phyloP scores from a whole-genome alignment of 2,113 vertebrate species.

The Xiphias gladius region DNA sequence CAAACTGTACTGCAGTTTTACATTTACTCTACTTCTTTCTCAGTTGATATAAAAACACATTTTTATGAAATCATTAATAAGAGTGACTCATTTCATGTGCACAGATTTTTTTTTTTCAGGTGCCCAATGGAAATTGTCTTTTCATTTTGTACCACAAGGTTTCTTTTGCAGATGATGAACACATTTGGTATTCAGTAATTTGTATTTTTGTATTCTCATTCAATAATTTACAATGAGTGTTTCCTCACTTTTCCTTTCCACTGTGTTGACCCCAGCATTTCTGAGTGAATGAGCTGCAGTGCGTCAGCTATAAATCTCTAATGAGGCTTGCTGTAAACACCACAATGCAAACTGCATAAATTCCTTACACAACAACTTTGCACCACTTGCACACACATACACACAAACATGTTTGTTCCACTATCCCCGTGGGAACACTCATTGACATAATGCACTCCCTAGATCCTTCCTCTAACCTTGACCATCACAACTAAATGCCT shows the following conservation, averaged over 20 bases:
- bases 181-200: slow-evolving; percentile 13
- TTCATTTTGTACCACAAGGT: neutral
- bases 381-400: slow-evolving; percentile 33
- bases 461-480: no score
- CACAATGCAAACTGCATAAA: slow-evolving; percentile 65
- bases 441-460: no score
- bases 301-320: slow-evolving; percentile 73
- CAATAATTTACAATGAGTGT: slow-evolving; percentile 48
- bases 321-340: slow-evolving; percentile 77
- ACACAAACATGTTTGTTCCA: neutral
- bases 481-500: no score
- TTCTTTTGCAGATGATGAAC: slow-evolving; percentile 9
- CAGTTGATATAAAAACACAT: neutral
- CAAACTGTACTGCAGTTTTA: neutral
- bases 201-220: slow-evolving; percentile 34
- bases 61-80: neutral
- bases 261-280: slow-evolving; percentile 53
- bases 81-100: neutral
- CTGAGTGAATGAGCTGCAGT: slow-evolving; percentile 66
- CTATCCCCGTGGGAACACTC: no score
- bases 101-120: neutral
- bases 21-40: neutral
- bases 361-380: slow-evolving; percentile 46
- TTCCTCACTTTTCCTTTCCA: slow-evolving; percentile 35
- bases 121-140: neutral